Evolutionary conservation across 2,797 vertebrate genomes (phyloP), one percentile per base, ranked within the genome.

Genomic region (Clamator glandarius): DNA sequence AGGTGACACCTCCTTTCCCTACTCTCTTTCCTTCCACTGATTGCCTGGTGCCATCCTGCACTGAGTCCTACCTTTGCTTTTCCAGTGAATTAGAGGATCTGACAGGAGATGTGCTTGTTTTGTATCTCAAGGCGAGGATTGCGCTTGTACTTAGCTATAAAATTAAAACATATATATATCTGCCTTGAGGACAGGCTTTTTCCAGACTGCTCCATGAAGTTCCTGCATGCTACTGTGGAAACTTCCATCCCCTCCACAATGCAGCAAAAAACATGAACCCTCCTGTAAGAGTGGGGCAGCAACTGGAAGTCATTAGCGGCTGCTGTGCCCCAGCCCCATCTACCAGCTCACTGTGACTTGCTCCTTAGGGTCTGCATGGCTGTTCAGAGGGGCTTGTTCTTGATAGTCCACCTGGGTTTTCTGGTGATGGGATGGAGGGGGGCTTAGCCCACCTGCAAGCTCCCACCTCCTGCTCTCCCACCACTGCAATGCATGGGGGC

Each of bases 151-250:
- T 12, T 51, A 36, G 12, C 24, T 73, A 28, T 15, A 48, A 88
- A 19, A 14, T 41, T 72, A 55, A 75, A 86, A n/a, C n/a, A 0
- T 20, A 44, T n/a, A 70, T 58, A 25, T 13, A 6, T 14, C 76
- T 12, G 9, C 14, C 10, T 7, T 0, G 0, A 77, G 31, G 44
- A n/a, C 0, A 2, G 18, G 9, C 11, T 62, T 63, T 73, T 67
- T 16, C 41, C 52, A 81, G 46, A 21, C 28, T 35, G 41, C n/a
- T n/a, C n/a, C n/a, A n/a, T n/a, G n/a, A n/a, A n/a, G n/a, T 24
- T 52, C 13, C 39, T 42, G 15, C 26, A 36, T 2, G 3, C 10
- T 57, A 46, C 86, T 89, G 41, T 1, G 3, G 44, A 69, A 17
- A 59, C 12, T 64, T 46, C 69, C 7, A 8, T 26, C 18, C 46